phyloP scores from a whole-genome alignment of 2,888 invertebrate genomes.

The Nezara viridula region DNA sequence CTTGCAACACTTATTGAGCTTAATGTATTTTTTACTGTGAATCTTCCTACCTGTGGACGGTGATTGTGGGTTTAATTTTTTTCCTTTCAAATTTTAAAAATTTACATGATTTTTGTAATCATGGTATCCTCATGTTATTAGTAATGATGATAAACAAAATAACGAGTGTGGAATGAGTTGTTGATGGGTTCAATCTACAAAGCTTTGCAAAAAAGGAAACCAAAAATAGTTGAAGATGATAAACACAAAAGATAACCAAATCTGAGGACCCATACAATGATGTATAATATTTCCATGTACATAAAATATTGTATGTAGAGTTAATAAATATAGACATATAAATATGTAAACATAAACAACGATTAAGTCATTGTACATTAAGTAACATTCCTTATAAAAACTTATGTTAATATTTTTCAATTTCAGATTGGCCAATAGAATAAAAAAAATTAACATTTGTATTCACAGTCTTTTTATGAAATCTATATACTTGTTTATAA shows the following conservation, averaged over 20 bases:
- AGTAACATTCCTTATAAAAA: background rate
- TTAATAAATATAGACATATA: constrained; percentile 4
- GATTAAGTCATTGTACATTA: constrained; percentile 30
- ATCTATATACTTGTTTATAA: background rate
- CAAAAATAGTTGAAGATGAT: background rate
- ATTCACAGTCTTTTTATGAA: background rate
- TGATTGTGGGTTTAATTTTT: constrained; percentile 52
- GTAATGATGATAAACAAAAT: constrained; percentile 29
- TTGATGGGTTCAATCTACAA: background rate
- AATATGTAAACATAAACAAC: constrained; percentile 34
- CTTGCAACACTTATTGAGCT: constrained; percentile 92
- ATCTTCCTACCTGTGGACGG: constrained; percentile 74
- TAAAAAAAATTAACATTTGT: background rate
- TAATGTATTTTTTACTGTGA: constrained; percentile 93
- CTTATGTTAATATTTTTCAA: background rate
- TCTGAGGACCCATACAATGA: constrained; percentile 12
- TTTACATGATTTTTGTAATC: constrained; percentile 23
- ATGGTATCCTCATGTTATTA: constrained; percentile 18
- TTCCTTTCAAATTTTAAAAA: background rate
- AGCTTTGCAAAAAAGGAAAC: background rate
- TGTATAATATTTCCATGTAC: constrained; percentile 55
- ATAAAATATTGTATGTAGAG: constrained; percentile 53
- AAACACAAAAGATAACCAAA: background rate
- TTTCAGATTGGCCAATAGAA: background rate
- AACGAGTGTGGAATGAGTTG: constrained; percentile 5